These are phyloP conservation scores for Tillus elongatus DNA, from an alignment of 2,888 invertebrate species.

Conservation along the genomic window DNA sequence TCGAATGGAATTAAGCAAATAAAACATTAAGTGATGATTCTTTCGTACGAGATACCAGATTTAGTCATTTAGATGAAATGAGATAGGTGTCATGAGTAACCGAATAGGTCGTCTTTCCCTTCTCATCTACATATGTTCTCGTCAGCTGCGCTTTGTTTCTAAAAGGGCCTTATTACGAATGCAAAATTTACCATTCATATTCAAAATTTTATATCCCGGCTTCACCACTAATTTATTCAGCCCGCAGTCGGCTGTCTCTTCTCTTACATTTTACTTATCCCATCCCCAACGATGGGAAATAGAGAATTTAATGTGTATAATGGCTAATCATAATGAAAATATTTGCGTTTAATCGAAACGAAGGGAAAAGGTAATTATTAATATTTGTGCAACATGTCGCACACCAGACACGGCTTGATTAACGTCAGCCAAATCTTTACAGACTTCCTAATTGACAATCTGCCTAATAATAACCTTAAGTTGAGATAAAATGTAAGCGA, in stretches of 20 bases:
- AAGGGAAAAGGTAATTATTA: slow-evolving; percentile 5
- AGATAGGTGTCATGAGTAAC: slow-evolving; percentile 4
- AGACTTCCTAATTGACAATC: too few species aligned
- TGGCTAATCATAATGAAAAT: slow-evolving; percentile 24
- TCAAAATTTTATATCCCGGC: slow-evolving; percentile 81
- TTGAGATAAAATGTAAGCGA: too few species aligned
- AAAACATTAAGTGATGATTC: too few species aligned
- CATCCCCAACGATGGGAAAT: slow-evolving; percentile 25
- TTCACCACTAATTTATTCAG: slow-evolving; percentile 71
- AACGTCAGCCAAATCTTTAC: too few species aligned
- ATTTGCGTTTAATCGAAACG: slow-evolving; percentile 5
- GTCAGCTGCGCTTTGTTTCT: slow-evolving; percentile 50
- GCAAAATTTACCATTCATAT: slow-evolving; percentile 84
- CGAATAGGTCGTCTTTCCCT: slow-evolving; percentile 7
- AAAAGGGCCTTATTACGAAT: slow-evolving; percentile 71
- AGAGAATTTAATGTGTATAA: slow-evolving; percentile 28
- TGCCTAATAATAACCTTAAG: too few species aligned
- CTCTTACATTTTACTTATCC: slow-evolving; percentile 31
- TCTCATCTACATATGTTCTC: slow-evolving; percentile 54
- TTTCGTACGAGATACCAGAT: too few species aligned
- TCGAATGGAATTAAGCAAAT: too few species aligned
- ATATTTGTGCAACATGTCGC: slow-evolving; percentile 8
- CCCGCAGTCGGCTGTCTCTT: slow-evolving; percentile 41
- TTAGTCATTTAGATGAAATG: too few species aligned
- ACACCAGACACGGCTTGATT: too few species aligned